Conservation (phyloP, 2,797 vertebrate species). For the Kryptopterus vitreolus region DNA sequence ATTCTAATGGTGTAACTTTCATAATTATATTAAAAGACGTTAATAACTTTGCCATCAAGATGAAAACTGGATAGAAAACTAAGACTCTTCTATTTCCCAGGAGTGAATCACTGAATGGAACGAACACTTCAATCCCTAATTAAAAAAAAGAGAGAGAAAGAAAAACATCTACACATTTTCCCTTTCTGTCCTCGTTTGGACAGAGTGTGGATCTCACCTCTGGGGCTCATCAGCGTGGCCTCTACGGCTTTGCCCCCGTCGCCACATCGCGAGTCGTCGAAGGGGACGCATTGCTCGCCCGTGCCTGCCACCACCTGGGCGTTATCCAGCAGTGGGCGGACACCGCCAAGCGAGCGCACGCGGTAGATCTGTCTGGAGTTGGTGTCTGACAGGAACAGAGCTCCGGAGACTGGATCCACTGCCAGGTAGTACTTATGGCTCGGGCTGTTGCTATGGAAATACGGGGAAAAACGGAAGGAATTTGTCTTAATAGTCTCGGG, state of each 20-base stretch:
- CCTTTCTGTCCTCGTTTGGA: background rate
- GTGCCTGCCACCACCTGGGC: slow-evolving; percentile 84
- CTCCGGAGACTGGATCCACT: slow-evolving; percentile 83
- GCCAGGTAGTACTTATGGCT: slow-evolving; percentile 90
- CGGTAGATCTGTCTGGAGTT: slow-evolving; percentile 84
- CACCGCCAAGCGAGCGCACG: slow-evolving; percentile 76
- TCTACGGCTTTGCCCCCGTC: slow-evolving; percentile 87
- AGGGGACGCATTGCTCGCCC: slow-evolving; percentile 86
- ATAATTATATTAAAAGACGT: background rate
- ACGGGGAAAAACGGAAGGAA: slow-evolving; percentile 40
- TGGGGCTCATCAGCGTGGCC: slow-evolving; percentile 85
- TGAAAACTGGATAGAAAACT: background rate
- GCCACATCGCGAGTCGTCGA: slow-evolving; percentile 84
- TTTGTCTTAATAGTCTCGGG: slow-evolving; percentile 46
- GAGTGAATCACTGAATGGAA: background rate
- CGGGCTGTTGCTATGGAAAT: slow-evolving; percentile 81
- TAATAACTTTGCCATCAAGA: background rate
- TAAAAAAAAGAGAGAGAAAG: background rate
- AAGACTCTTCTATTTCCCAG: background rate
- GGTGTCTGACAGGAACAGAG: slow-evolving; percentile 84
- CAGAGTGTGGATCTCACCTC: slow-evolving; percentile 70
- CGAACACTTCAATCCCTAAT: background rate
- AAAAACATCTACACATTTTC: background rate
- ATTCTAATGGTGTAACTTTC: background rate
- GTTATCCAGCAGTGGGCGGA: slow-evolving; percentile 78